Conservation (phyloP, 2,888 invertebrate genomes). For the Chaetoderma sp. region DNA sequence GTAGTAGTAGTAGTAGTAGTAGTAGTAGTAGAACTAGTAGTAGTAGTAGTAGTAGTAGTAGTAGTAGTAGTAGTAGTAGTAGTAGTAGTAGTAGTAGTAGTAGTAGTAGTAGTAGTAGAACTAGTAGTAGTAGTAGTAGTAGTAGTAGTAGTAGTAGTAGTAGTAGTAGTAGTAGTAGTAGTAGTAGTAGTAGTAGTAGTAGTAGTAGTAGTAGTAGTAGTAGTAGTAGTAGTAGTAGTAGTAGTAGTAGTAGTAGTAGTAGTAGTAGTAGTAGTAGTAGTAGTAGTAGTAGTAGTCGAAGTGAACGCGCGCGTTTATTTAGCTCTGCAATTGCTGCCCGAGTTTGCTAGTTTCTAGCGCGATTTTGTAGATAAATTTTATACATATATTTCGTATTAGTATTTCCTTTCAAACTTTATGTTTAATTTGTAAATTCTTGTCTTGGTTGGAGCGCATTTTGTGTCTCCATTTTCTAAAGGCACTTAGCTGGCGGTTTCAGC, state of each 20-base stretch:
- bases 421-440: too few relatives aligned
- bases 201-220: conserved; percentile 16
- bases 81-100: conserved; percentile 6
- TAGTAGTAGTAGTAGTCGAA: conserved; percentile 15
- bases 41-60: conserved; percentile 11
- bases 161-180: conserved; percentile 11
- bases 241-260: conserved; percentile 10
- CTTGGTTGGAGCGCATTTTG: too few relatives aligned
- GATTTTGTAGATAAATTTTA: too few relatives aligned
- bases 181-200: conserved; percentile 13
- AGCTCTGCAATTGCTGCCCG: too few relatives aligned
- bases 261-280: conserved; percentile 13
- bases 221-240: conserved; percentile 11
- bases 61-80: conserved; percentile 7
- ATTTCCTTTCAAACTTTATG: too few relatives aligned
- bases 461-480: too few relatives aligned
- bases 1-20: conserved; percentile 16
- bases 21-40: conserved; percentile 12
- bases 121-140: conserved; percentile 3
- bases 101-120: conserved; percentile 2
- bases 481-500: too few relatives aligned
- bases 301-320: too few relatives aligned
- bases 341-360: too few relatives aligned
- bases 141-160: conserved; percentile 8
- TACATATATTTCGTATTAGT: too few relatives aligned